These are phyloP conservation scores for Hydra vulgaris DNA, from an alignment of 30 jellyfish, hydroid and myxozoan genomes.

Conservation along the genomic window DNA sequence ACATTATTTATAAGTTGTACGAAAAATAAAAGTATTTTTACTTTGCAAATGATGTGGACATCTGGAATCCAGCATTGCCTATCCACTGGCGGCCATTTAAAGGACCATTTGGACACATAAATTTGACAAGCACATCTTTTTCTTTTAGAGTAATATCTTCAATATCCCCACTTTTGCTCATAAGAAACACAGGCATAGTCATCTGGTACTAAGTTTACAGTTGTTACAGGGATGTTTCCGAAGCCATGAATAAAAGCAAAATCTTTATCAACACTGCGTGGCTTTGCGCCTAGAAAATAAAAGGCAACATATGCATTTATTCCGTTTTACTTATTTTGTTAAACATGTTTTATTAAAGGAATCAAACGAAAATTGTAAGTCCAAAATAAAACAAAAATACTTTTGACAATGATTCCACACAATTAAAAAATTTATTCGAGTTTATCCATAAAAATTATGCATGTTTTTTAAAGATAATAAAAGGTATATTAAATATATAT, in stretches of 20 bases:
- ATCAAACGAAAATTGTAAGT: not conserved
- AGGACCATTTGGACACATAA: not conserved
- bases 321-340: not conserved
- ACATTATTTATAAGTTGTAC: not conserved
- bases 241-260: not conserved
- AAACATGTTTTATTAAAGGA: not conserved
- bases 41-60: not conserved
- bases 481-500: not conserved
- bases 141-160: not conserved
- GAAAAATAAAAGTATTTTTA: not conserved
- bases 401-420: not conserved
- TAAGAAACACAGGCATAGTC: not conserved
- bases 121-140: not conserved
- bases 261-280: not conserved
- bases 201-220: not conserved
- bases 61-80: not conserved
- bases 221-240: not conserved
- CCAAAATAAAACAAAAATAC: not conserved
- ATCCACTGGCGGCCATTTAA: not conserved
- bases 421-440: not conserved
- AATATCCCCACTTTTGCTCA: not conserved
- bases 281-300: not conserved
- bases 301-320: not conserved
- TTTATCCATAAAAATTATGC: not conserved
- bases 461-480: not conserved